Evolutionary conservation across 2,888 invertebrate genomes (phyloP), one percentile per base, ranked within the genome.

Genomic region (Rapana venosa): DNA sequence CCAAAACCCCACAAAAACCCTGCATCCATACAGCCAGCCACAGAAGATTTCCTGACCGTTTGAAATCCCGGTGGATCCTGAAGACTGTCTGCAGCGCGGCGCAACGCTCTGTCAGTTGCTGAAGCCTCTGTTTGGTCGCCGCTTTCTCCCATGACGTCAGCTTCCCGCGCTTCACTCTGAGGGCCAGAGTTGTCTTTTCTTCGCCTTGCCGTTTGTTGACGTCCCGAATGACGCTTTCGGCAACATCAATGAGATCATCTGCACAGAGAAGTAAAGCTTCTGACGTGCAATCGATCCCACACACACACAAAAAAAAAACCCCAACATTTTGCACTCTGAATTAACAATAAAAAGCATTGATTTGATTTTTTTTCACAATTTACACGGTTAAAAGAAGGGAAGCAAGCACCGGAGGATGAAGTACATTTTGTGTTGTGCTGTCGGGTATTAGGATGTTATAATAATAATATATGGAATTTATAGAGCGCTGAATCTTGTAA

Each of bases 161-260:
- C 86, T 26, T 86, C 4, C 86, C 86, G 13, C 61, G 58, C 35
- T 30, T 86, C 32, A 86, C 86, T 35, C 58, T 56, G n/a, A 17
- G 61, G 32, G 86, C 86, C 22, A 86, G 61, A 22, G 58, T 22
- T 15, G 86, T 35, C 66, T 86, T 86, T 35, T 86, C 86, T 15
- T 86, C 35, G 32, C 66, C 30, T 30, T 86, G 86, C 11, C 61
- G 11, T 11, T 86, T 86, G 86, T 86, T 86, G 61, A 86, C 32
- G 58, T 61, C 30, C 66, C 86, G 86, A 20, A 86, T 86, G 30
- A 86, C 66, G 32, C 6, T 20, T 32, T 58, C 56, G 0, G 22
- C 86, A 17, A 66, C 36, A 2, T 47, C 47, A 4, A 22, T 47
- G 11, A 47, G 8, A 47, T 17, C 47, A 13, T 22, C 36, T 83